Evolutionary conservation across 2,113 vertebrate genomes (phyloP).

Genomic region (Narcine bancroftii): DNA sequence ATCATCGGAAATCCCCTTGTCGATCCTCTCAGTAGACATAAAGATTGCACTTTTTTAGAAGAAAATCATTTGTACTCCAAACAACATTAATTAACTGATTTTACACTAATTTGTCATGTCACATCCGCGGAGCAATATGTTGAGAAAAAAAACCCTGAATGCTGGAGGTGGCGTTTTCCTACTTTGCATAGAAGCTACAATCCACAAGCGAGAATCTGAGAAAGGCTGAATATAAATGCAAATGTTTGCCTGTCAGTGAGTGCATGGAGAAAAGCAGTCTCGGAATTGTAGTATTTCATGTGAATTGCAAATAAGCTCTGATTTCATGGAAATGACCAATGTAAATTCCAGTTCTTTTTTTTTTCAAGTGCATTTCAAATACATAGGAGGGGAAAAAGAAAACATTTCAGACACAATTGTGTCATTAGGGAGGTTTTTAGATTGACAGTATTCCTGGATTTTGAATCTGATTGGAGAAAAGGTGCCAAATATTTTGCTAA

Average conservation of each 20-base stretch:
- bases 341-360: background rate
- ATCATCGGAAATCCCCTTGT: background rate
- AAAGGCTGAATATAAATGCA: background rate
- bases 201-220: background rate
- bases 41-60: background rate
- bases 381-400: background rate
- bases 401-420: background rate
- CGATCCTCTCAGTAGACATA: background rate
- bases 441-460: background rate
- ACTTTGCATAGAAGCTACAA: background rate
- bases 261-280: background rate
- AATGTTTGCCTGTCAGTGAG: background rate
- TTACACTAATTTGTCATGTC: background rate
- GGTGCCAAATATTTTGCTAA: background rate
- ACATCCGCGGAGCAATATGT: background rate
- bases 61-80: background rate
- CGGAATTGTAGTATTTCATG: background rate
- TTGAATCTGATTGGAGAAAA: background rate
- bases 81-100: background rate
- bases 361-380: background rate
- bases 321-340: constrained; percentile 3
- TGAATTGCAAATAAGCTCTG: background rate
- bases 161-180: background rate
- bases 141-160: background rate
- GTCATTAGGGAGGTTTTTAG: background rate